Base-by-base conservation (phyloP, 92 coral and sea anemone species). In the Nematostella vectensis region DNA sequence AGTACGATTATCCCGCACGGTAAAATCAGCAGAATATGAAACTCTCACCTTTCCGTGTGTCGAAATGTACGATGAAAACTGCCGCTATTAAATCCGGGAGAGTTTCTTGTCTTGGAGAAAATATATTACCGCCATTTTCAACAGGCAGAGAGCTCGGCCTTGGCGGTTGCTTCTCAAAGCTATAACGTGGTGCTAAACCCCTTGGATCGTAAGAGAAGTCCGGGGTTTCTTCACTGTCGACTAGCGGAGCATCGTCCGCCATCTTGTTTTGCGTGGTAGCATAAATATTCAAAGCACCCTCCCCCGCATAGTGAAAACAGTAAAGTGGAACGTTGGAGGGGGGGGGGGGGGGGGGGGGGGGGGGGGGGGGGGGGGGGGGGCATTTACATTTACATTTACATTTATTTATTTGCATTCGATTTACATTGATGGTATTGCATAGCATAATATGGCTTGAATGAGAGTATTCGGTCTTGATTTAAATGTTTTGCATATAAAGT, bases 1-100 rank as follows among this genome's bases (percentile, higher is more conserved):
- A n/a, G n/a, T n/a, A n/a, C n/a, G n/a, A n/a, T n/a, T n/a, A n/a
- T n/a, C n/a, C n/a, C n/a, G n/a, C n/a, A n/a, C n/a, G n/a, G n/a
- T n/a, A n/a, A n/a, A n/a, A n/a, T n/a, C n/a, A n/a, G n/a, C n/a
- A n/a, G n/a, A n/a, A n/a, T n/a, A n/a, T n/a, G n/a, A n/a, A n/a
- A n/a, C 23, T 51, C 72, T 23, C 48, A 82, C 99, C 99, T 75
- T 83, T 82, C 20, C 99, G 71, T 2, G 99, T 93, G 67, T 93
- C 99, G 75, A 93, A 93, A 38, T 88, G 83, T 11, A 93, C 99
- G 26, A 93, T 94, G 63, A 78, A 93, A 6, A 93, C 96, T 16
- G 99, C 99, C 37, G 79, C 43, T 13, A 93, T 93, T 31, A 93
- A 76, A 21, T 93, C 96, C 16, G 72, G 88, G 0, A 74, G 50